These are phyloP conservation scores for Eupsittula cactorum DNA, from an alignment of 2,113 vertebrate genomes.

Conservation along the genomic window DNA sequence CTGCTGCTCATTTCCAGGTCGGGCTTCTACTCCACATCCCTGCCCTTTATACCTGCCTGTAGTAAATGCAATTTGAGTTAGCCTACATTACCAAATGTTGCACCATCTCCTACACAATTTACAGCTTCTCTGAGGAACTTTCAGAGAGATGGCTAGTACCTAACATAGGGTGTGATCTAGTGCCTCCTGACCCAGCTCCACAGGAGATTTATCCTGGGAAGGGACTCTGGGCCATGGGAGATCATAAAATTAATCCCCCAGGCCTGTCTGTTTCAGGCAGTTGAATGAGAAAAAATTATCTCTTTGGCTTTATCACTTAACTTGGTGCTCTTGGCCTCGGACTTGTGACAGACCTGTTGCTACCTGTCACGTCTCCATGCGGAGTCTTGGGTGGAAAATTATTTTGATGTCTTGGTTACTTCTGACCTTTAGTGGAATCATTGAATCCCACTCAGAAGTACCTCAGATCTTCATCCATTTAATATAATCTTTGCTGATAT, in stretches of 20 bases:
- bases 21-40: not conserved
- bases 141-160: no score
- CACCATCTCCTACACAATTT: not conserved
- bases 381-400: not conserved
- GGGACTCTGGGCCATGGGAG: not conserved
- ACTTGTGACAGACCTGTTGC: not conserved
- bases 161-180: not conserved
- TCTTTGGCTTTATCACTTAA: accelerated
- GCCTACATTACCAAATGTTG: not conserved
- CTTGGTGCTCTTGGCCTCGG: not conserved
- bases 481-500: not conserved
- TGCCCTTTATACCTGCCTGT: not conserved
- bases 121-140: not conserved
- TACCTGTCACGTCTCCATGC: not conserved
- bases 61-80: not conserved
- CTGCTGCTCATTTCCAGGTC: not conserved
- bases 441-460: not conserved
- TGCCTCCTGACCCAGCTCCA: not conserved
- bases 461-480: not conserved
- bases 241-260: not conserved
- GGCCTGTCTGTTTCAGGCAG: not conserved
- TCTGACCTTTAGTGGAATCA: not conserved
- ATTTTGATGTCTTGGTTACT: not conserved
- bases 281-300: not conserved
- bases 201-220: not conserved